Evolutionary conservation across 2,113 vertebrate genomes (phyloP), one percentile per base, ranked within the genome.

Genomic region (Callospermophilus lateralis): DNA sequence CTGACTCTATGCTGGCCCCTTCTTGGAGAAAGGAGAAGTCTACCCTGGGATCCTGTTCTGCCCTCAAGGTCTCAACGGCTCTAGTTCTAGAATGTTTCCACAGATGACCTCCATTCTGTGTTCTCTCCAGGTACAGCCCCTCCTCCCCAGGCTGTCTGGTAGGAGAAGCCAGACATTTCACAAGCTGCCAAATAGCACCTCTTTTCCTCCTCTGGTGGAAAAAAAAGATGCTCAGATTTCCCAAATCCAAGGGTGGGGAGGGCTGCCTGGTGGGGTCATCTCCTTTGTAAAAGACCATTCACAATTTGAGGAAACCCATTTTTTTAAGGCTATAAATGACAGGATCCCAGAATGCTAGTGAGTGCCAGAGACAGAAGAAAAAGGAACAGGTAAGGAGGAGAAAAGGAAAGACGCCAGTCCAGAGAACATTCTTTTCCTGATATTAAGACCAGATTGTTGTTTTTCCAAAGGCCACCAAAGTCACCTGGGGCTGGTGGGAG

Each of bases 81-180:
- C 48, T 16, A 34, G 48, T 30, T 20, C 45, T 42, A 32, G 53
- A 65, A 77, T 76, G 72, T 76, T 73, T 30, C 61, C 45, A 73
- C 8, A 51, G 63, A 28, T 58, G 63, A 94, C n/a, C 42, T 5
- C 42, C 48, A 53, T 61, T 65, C 91, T 42, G 24, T 16, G 28
- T 34, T 48, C 51, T 89, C 68, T n/a, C 61, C 30, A 11, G 37
- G 42, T 48, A 3, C 15, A 65, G 37, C 8, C 22, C 42, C 42
- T n/a, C 28, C 22, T 22, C 83, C 53, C 26, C n/a, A 34, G 79
- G 16, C 8, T 78, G 1, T 63, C 37, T n/a, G 6, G 28, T 6
- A 77, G 58, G 15, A 95, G 67, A 91, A 93, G 30, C 77, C 80
- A n/a, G 74, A 83, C 51, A 87, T 63, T 89, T 86, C 32, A 37